Conservation (phyloP, 2,113 vertebrate species). For the Geococcyx californianus region DNA sequence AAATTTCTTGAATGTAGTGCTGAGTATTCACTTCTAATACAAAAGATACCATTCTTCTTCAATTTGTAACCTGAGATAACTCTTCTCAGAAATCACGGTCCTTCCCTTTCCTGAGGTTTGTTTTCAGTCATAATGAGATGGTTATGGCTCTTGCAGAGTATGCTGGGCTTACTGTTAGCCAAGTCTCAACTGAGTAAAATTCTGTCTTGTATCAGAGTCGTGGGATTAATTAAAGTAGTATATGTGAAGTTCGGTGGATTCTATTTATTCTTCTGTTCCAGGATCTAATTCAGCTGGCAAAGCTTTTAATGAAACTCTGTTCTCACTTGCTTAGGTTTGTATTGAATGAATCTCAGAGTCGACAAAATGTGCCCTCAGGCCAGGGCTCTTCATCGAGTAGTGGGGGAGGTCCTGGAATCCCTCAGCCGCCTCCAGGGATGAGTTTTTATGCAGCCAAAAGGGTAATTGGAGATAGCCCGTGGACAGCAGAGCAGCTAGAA, state of each 20-base stretch:
- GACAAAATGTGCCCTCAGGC: conserved; percentile 81
- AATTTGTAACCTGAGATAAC: neutral
- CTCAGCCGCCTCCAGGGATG: conserved; percentile 96
- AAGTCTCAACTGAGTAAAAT: neutral
- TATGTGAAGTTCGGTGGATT: neutral
- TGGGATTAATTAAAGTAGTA: neutral
- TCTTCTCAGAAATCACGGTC: neutral
- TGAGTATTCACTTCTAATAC: neutral
- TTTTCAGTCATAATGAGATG: neutral
- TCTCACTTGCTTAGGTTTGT: conserved; percentile 83
- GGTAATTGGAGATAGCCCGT: conserved; percentile 93
- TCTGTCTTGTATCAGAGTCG: neutral
- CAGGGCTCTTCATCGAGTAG: conserved; percentile 80
- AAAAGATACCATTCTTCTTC: neutral
- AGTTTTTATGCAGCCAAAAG: conserved; percentile 95
- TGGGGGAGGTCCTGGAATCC: conserved; percentile 80
- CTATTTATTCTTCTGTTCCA: neutral
- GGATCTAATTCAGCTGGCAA: neutral
- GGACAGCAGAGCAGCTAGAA: conserved; percentile 94
- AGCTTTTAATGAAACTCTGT: neutral
- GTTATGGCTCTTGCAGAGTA: neutral
- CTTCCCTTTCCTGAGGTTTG: neutral
- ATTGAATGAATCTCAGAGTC: conserved; percentile 91
- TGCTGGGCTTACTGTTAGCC: neutral
- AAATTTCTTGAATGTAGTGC: neutral